These are phyloP conservation scores for Sinhomidia bicolor DNA, from an alignment of 2,888 invertebrate genomes.

Conservation along the genomic window DNA sequence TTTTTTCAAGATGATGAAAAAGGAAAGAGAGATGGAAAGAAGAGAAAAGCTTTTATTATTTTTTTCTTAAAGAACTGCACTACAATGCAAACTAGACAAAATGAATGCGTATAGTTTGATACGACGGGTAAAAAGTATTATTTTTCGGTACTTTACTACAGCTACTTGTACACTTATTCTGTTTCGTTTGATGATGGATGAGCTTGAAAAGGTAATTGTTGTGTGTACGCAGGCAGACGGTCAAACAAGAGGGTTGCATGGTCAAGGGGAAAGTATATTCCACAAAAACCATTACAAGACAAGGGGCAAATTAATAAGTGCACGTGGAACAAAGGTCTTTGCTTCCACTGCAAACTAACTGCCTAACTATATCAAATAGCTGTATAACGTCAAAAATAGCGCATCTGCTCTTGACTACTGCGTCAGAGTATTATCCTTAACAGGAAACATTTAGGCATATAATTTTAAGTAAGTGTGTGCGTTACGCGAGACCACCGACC, in stretches of 20 bases:
- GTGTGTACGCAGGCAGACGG: not conserved
- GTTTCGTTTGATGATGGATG: conserved; percentile 1
- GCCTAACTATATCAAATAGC: not conserved
- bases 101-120: not conserved
- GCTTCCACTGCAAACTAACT: not conserved
- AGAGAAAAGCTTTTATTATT: not conserved
- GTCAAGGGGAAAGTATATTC: conserved; percentile 20
- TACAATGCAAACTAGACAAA: not conserved
- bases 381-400: not conserved
- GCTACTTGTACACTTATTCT: not conserved
- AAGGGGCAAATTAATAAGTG: conserved; percentile 10
- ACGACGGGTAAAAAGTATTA: not conserved
- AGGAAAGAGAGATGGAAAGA: not conserved
- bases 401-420: conserved; percentile 12
- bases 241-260: not conserved
- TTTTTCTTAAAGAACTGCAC: no score
- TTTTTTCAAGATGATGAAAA: not conserved
- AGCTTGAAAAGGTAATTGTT: not conserved
- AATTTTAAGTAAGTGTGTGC: not conserved
- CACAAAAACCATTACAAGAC: not conserved
- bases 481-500: not conserved
- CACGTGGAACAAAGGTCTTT: conserved; percentile 8
- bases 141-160: not conserved
- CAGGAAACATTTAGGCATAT: not conserved
- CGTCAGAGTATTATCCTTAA: not conserved